Conservation (phyloP, 1,140 invertebrate species). For the Metaphire vulgaris region DNA sequence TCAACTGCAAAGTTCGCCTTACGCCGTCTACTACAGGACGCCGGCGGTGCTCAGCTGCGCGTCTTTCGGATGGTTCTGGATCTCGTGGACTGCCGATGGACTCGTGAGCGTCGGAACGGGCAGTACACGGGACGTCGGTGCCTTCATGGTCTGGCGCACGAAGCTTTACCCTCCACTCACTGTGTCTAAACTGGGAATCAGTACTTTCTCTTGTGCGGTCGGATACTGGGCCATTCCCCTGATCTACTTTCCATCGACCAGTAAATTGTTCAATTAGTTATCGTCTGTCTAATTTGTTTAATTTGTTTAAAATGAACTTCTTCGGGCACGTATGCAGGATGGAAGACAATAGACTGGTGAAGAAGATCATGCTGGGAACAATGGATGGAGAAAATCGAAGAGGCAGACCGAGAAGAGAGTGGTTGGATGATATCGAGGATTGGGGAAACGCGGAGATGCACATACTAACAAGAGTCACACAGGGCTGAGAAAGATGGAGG, state of each 20-base stretch:
- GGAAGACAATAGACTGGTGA: no score
- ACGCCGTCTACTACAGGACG: not conserved
- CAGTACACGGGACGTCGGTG: not conserved
- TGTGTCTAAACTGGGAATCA: not conserved
- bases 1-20: not conserved
- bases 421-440: no score
- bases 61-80: not conserved
- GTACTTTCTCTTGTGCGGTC: not conserved
- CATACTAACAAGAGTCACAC: no score
- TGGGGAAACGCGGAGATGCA: no score
- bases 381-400: no score
- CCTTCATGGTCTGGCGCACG: not conserved
- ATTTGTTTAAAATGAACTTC: no score
- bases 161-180: not conserved
- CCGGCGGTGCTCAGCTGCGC: not conserved
- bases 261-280: not conserved
- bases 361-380: no score
- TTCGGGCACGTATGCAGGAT: no score
- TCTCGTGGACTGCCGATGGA: not conserved
- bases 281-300: no score
- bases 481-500: no score
- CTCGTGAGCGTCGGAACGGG: not conserved
- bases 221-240: not conserved
- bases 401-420: no score
- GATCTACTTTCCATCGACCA: not conserved